These are phyloP conservation scores for Botia almorhae DNA, from an alignment of 2,797 vertebrate species.

Conservation along the genomic window DNA sequence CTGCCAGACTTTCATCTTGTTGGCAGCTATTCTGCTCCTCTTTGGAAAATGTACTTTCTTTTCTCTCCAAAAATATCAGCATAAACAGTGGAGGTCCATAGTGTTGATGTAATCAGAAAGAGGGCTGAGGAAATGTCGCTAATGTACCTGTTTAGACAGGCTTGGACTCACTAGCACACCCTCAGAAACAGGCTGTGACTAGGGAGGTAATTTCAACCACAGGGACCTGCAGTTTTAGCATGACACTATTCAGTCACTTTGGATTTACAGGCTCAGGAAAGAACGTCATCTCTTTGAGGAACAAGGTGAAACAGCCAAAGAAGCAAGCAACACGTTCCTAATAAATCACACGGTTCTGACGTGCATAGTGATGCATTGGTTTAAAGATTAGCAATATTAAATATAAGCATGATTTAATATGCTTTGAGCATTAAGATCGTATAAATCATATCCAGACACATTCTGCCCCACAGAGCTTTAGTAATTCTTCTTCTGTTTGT, in stretches of 20 bases:
- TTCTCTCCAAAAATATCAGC: slow-evolving; percentile 64
- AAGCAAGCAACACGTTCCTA: slow-evolving; percentile 24
- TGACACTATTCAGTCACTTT: slow-evolving; percentile 76
- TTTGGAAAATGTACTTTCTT: slow-evolving; percentile 66
- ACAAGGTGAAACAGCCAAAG: slow-evolving; percentile 21
- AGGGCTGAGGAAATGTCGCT: slow-evolving; percentile 47
- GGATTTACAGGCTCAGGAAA: slow-evolving; percentile 55
- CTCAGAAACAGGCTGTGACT: slow-evolving; percentile 44
- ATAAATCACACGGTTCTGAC: slow-evolving; percentile 63
- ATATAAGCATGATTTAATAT: slow-evolving; percentile 1
- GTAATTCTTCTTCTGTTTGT: slow-evolving; percentile 26
- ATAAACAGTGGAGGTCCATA: slow-evolving; percentile 63
- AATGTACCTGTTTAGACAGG: slow-evolving; percentile 46
- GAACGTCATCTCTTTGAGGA: slow-evolving; percentile 26
- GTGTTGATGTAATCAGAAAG: slow-evolving; percentile 68
- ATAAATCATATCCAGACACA: slow-evolving; percentile 36
- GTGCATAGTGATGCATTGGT: slow-evolving; percentile 24
- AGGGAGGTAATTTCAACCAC: slow-evolving; percentile 61
- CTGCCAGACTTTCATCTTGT: slow-evolving; percentile 66
- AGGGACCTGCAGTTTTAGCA: slow-evolving; percentile 55
- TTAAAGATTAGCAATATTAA: slow-evolving; percentile 45
- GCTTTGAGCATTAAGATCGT: neutral
- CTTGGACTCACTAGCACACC: slow-evolving; percentile 14
- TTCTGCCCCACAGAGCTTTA: slow-evolving; percentile 42
- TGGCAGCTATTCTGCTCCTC: slow-evolving; percentile 62